Base-by-base conservation (phyloP, 92 coral and sea anemone genomes). In the Siderastrea siderea region DNA sequence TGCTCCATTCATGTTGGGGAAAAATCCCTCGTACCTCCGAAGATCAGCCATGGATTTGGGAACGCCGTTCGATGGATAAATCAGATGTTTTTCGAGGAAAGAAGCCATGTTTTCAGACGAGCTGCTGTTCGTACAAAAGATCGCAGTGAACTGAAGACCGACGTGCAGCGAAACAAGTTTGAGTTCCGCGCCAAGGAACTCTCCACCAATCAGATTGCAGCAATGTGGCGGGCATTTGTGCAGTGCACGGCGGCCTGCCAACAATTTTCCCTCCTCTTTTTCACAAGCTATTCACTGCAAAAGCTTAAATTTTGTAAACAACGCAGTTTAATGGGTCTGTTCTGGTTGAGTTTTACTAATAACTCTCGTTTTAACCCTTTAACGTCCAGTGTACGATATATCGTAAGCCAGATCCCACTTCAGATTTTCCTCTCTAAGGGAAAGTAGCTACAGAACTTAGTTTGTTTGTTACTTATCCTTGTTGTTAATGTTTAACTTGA, bases 161-260 rank as follows among this genome's bases (percentile, higher is more conserved):
- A 74, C 94, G 98, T 89, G 95, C 96, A 70, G 90, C 50, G 64
- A 90, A 82, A 92, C 84, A 93, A 92, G 87, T 95, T 95, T 95
- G 98, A 95, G 94, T 95, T 95, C 92, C 99, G 98, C 99, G 98
- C 98, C 96, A 90, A 89, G 84, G 90, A 76, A 57, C 74, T 75
- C 79, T 74, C 88, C 89, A 62, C 98, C 96, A 95, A 95, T 95
- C 94, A 95, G 91, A 77, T 71, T 71, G 76, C 53, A 75, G 71
- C 75, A 78, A 83, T 86, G 92, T 91, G 98, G 98, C 98, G 98
- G 90, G 96, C 81, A 85, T 80, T 57, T 55, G 83, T 84, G 70
- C 88, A 65, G 94, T 85, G 98, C 94, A 86, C 87, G 89, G 89
- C 76, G 83, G 84, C 89, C n/a, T n/a, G 75, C 83, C 68, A 47